These are phyloP conservation scores for Drosophila falleni DNA, from an alignment of 2,888 invertebrate genomes.

Conservation along the genomic window DNA sequence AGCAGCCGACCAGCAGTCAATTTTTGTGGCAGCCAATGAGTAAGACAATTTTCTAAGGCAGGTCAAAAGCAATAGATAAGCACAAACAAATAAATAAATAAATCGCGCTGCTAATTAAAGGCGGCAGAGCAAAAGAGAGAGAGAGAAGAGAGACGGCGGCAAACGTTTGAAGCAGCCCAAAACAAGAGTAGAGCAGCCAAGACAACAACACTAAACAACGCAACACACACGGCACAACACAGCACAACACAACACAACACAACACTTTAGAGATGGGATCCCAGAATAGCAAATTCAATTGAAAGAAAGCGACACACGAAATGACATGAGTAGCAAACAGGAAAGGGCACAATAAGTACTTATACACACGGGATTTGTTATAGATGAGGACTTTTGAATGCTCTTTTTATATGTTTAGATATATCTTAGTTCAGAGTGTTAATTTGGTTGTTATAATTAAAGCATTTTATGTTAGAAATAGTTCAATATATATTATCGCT, in stretches of 20 bases:
- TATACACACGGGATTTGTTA: not conserved
- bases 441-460: too few species aligned
- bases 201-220: constrained; percentile 35
- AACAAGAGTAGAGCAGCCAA: constrained; percentile 54
- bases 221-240: constrained; percentile 24
- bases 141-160: constrained; percentile 34
- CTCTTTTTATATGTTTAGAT: constrained; percentile 13
- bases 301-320: constrained; percentile 74
- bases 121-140: constrained; percentile 41
- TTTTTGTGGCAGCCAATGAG: constrained; percentile 47
- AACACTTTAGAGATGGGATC: constrained; percentile 26
- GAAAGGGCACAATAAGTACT: constrained; percentile 46
- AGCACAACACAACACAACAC: constrained; percentile 27
- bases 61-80: constrained; percentile 45
- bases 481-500: too few species aligned
- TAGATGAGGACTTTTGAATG: constrained; percentile 17
- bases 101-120: constrained; percentile 78
- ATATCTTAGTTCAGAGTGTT: not conserved
- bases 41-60: constrained; percentile 50
- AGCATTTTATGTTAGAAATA: too few species aligned
- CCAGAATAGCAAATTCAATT: constrained; percentile 64
- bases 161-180: constrained; percentile 62
- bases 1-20: constrained; percentile 32
- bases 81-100: constrained; percentile 67
- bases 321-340: constrained; percentile 69